phyloP scores from a whole-genome alignment of 53 echinoderm and acorn worm genomes.

The Paelopatides confundens region DNA sequence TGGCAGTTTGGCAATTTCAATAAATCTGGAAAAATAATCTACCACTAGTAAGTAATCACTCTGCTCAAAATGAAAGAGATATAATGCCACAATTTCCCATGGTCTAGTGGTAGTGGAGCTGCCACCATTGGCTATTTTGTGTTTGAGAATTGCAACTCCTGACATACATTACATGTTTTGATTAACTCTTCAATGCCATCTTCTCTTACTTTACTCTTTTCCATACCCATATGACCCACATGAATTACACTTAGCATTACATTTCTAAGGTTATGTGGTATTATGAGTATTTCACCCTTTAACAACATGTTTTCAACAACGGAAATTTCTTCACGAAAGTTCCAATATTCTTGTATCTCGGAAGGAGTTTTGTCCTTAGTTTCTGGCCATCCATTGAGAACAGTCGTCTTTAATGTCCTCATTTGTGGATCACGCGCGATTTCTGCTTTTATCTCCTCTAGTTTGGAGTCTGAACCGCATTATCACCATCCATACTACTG shows the following conservation, averaged over 20 bases:
- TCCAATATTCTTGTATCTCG: neutral
- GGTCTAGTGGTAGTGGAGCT: neutral
- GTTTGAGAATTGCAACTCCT: neutral
- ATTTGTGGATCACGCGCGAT: neutral
- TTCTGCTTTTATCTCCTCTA: neutral
- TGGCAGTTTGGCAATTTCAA: neutral
- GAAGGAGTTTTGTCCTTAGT: neutral
- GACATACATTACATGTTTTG: neutral
- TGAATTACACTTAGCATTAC: neutral
- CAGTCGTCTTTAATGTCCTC: neutral
- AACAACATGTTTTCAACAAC: neutral
- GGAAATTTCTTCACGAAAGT: neutral
- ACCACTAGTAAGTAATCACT: neutral
- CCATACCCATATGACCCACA: slow-evolving; percentile 14
- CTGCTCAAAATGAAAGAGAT: neutral
- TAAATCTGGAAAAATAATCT: neutral
- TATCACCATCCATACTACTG: neutral
- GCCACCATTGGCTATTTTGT: neutral
- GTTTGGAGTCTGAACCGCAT: neutral
- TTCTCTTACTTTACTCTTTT: slow-evolving; percentile 6
- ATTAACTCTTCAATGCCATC: slow-evolving; percentile 6
- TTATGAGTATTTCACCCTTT: neutral
- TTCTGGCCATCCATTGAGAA: neutral
- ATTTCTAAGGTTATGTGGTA: neutral
- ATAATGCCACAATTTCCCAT: neutral